Base-by-base conservation (phyloP, 1,140 invertebrate species). In the Apis laboriosa region DNA sequence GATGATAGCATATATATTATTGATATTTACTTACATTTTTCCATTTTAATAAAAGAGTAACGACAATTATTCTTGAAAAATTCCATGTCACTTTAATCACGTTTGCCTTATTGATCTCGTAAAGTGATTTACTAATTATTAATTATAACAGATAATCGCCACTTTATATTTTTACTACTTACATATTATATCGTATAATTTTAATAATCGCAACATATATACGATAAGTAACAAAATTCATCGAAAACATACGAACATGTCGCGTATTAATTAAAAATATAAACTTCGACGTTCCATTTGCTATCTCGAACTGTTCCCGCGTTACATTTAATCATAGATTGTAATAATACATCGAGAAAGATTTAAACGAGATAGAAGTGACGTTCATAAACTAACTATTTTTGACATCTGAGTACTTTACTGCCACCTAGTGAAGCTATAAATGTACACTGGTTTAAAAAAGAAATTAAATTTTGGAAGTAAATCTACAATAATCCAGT, bases 351-450 rank as follows among this genome's bases (percentile, higher is more conserved):
- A 55, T 73, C 11, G 19, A 75, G 34, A 56, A 74, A 61, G 21
- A 43, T 43, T 76, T 51, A 68, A 76, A 58, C 51, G 4, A 19
- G n/a, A 70, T 53, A 21, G 21, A 68, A 76, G 67, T 28, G 43
- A 77, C 63, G 3, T 77, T 77, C 64, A 24, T 53, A 77, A 74
- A 70, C 13, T 76, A 75, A 78, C 34, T 56, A 56, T 60, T 77
- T 72, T 78, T 73, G n/a, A 86, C 66, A 74, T 80, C 49, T n/a
- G 77, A 85, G 60, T 79, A 83, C 75, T 88, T 76, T 79, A 88
- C 73, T 85, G 78, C 80, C 83, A 88, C 84, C 66, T 83, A 70
- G 64, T 55, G 73, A 88, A 79, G 67, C 66, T 87, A 78, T 63
- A 19, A 73, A 51, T 86, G 70, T 51, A 80, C 49, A 28, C 19